Percentiles rank a stretch among this genome's conserved stretches.
Conservation (phyloP, 2,888 invertebrate genomes). For the Nemoura dubitans region DNA sequence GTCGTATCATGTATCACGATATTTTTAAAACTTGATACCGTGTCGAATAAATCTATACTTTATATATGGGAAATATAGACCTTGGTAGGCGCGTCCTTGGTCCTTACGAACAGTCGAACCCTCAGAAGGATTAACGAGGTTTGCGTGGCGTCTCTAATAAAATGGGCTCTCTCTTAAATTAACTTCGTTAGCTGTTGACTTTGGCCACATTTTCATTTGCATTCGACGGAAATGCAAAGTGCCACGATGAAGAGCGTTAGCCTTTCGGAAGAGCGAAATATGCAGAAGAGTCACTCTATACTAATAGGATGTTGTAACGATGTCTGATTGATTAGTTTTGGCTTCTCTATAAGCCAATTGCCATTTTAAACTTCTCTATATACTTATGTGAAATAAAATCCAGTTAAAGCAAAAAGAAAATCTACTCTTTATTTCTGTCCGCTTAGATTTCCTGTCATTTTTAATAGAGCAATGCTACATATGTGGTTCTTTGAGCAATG, state of each 20-base stretch:
- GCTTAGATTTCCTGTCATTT: no score
- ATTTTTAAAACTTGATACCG: background rate
- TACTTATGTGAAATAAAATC: no score
- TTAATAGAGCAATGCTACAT: no score
- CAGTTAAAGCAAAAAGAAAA: no score
- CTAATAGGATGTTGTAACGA: background rate
- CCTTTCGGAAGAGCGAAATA: background rate
- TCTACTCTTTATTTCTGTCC: no score
- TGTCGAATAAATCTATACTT: background rate
- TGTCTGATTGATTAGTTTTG: background rate
- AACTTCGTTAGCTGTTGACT: conserved; percentile 4
- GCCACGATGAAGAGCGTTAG: background rate
- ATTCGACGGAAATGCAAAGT: background rate
- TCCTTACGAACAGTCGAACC: background rate
- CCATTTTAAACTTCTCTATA: background rate
- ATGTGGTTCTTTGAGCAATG: no score
- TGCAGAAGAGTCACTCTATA: background rate
- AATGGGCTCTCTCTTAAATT: background rate
- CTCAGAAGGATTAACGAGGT: background rate
- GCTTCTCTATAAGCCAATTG: background rate
- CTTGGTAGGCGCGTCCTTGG: background rate
- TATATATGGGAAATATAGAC: background rate
- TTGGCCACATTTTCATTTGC: conserved; percentile 1
- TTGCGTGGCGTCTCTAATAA: background rate
- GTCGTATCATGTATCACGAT: conserved; percentile 7